Conservation (phyloP, 2,113 vertebrate species). For the Ceyx margarethae region DNA sequence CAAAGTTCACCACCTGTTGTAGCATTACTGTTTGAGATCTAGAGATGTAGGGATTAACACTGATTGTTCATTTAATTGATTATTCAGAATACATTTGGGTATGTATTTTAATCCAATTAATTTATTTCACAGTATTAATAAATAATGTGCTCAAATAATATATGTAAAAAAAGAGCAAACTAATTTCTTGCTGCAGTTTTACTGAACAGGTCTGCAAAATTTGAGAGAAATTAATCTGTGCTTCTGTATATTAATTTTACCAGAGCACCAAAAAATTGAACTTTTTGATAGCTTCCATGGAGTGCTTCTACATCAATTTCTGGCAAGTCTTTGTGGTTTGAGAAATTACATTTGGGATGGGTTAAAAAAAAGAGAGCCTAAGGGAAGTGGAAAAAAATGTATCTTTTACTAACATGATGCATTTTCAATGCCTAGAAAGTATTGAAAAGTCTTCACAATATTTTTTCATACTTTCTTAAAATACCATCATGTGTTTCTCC, state of each 20-base stretch:
- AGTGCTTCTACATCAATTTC: neutral
- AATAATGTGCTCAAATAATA: neutral
- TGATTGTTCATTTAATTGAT: neutral
- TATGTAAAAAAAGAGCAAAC: neutral
- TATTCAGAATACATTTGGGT: neutral
- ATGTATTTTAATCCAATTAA: neutral
- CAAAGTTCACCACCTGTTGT: neutral
- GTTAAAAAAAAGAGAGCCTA: neutral
- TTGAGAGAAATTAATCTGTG: neutral
- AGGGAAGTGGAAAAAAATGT: neutral
- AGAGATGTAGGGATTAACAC: rapidly evolving
- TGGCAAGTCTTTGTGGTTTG: neutral
- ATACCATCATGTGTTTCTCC: neutral
- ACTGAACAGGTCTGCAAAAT: neutral
- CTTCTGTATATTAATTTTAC: neutral
- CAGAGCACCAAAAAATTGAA: neutral
- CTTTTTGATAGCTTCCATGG: neutral
- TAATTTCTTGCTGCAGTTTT: neutral
- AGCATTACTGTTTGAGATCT: neutral
- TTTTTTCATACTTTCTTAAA: neutral
- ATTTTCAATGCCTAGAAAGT: neutral
- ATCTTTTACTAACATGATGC: neutral
- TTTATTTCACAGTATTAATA: neutral
- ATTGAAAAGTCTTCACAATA: neutral
- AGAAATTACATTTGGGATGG: neutral